Conservation (phyloP, 2,113 vertebrate genomes). For the Tetrax tetrax region DNA sequence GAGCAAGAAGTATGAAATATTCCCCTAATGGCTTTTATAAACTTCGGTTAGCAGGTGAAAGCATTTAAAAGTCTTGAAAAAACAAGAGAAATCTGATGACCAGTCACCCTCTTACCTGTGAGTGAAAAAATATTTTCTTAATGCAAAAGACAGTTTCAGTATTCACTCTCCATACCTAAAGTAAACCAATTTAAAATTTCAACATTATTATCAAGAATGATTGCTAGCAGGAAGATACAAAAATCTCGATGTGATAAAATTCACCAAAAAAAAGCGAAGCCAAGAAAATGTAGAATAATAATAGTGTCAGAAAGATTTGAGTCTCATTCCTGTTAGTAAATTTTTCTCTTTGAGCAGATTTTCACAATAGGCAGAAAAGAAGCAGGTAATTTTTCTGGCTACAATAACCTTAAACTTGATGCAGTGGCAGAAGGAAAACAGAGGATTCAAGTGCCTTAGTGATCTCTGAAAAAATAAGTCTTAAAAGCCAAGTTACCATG, state of each 20-base stretch:
- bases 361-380: neutral
- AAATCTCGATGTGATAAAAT: neutral
- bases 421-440: neutral
- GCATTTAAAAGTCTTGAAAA: neutral
- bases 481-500: neutral
- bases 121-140: slow-evolving; percentile 2
- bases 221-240: neutral
- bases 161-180: neutral
- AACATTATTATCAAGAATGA: neutral
- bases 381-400: neutral
- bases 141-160: neutral
- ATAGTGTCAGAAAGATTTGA: neutral
- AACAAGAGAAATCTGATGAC: neutral
- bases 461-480: neutral
- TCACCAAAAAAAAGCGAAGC: neutral
- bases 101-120: neutral
- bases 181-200: neutral
- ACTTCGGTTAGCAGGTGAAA: neutral
- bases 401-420: neutral
- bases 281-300: neutral
- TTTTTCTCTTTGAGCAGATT: neutral
- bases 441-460: neutral
- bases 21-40: neutral
- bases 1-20: neutral
- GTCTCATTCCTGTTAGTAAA: neutral